Conservation (phyloP, 1,140 invertebrate genomes). For the Whitmania pigra region DNA sequence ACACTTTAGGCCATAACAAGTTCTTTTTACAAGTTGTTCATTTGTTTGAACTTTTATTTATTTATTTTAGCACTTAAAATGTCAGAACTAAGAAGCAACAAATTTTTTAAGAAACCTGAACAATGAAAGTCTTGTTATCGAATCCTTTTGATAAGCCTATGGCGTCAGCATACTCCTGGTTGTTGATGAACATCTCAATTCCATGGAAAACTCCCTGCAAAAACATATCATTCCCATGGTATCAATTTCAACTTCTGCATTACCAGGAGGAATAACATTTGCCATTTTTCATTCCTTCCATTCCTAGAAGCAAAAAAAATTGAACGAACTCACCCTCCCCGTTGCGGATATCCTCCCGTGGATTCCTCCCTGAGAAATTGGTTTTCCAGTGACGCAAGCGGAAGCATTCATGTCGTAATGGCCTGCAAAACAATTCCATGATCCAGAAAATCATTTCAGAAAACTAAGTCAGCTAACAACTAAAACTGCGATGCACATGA, state of each 20-base stretch:
- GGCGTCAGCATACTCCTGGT: slow-evolving; percentile 91
- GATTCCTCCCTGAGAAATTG: slow-evolving; percentile 72
- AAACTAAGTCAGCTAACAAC: no score
- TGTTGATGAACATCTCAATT: slow-evolving; percentile 92
- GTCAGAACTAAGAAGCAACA: background rate
- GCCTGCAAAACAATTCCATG: slow-evolving; percentile 39
- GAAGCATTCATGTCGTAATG: slow-evolving; percentile 90
- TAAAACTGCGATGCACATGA: no score
- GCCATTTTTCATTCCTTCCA: no score
- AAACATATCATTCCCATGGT: background rate
- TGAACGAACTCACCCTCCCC: slow-evolving; percentile 52
- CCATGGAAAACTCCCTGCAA: slow-evolving; percentile 83
- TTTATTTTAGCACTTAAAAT: background rate
- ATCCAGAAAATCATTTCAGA: no score
- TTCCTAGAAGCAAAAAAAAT: background rate
- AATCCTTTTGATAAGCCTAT: slow-evolving; percentile 90
- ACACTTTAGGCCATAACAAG: no score
- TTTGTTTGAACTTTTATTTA: no score
- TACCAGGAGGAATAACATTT: background rate
- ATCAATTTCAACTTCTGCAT: background rate
- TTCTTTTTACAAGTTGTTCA: no score
- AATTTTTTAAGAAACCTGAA: slow-evolving; percentile 45
- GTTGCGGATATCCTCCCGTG: slow-evolving; percentile 94
- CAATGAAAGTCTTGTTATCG: slow-evolving; percentile 91
- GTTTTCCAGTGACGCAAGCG: slow-evolving; percentile 98